Evolutionary conservation across 92 coral and sea anemone species (phyloP).

Genomic region (Zoanthus sociatus): DNA sequence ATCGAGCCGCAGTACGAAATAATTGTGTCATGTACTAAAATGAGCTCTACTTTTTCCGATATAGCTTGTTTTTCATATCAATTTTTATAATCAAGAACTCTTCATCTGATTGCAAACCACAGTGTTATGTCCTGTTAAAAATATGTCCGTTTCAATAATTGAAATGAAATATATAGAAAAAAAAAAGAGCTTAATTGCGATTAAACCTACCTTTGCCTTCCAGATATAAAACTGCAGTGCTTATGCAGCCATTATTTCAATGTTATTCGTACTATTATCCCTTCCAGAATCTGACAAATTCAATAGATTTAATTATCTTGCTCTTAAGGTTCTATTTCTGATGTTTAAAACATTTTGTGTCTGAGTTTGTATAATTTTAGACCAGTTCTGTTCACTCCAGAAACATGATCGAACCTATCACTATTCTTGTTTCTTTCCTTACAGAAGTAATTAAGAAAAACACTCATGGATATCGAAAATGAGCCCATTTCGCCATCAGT

Average conservation of each 20-base stretch:
- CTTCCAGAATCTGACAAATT: background rate
- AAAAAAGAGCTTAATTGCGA: background rate
- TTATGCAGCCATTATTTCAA: background rate
- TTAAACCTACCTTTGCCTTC: background rate
- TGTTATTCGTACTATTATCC: background rate
- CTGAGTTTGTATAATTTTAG: background rate
- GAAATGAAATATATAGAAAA: background rate
- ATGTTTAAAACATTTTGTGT: no score
- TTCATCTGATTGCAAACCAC: background rate
- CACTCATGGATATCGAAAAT: background rate
- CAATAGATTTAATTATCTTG: background rate
- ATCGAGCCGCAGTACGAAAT: background rate
- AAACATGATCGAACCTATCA: background rate
- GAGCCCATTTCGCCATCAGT: background rate
- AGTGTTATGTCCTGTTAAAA: background rate
- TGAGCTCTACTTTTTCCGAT: background rate
- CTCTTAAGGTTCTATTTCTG: background rate
- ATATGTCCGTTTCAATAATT: background rate
- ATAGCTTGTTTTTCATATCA: background rate
- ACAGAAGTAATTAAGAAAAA: slow-evolving; percentile 27
- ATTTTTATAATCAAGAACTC: background rate
- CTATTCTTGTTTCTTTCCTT: slow-evolving; percentile 5
- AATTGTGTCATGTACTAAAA: background rate
- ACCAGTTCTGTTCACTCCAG: background rate
- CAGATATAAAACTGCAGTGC: background rate